Evolutionary conservation across 1,140 invertebrate genomes (phyloP).

Genomic region (Drosophila carrolli): DNA sequence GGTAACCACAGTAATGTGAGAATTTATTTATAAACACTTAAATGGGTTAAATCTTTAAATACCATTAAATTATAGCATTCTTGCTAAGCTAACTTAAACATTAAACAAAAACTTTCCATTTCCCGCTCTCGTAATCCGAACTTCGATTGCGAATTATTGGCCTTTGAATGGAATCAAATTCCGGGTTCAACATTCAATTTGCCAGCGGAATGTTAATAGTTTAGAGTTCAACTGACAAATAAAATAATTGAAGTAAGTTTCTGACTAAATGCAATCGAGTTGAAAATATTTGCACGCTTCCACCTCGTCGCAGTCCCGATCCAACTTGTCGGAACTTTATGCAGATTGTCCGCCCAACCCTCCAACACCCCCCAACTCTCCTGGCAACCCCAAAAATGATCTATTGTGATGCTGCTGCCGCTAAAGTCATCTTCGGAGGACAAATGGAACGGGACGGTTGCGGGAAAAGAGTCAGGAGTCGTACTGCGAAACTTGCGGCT

Average conservation of each 20-base stretch:
- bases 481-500: conserved; percentile 59
- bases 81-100: no score
- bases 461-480: conserved; percentile 30
- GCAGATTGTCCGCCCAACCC: conserved; percentile 13
- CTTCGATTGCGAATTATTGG: conserved; percentile 7
- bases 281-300: conserved; percentile 60
- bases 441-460: conserved; percentile 41
- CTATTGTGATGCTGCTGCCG: conserved; percentile 51
- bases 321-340: conserved; percentile 47
- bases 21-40: no score
- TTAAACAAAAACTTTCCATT: neutral
- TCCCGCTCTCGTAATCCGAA: neutral
- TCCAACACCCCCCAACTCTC: neutral
- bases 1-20: no score
- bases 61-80: neutral
- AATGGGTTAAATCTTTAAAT: neutral
- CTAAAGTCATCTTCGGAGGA: conserved; percentile 27
- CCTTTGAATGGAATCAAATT: conserved; percentile 16
- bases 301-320: conserved; percentile 22
- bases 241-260: conserved; percentile 51
- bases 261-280: conserved; percentile 57
- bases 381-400: conserved; percentile 43
- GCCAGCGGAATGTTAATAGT: conserved; percentile 48
- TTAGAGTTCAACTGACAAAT: conserved; percentile 58
- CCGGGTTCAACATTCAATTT: conserved; percentile 8